These are phyloP conservation scores for Aradus depressus DNA, from an alignment of 2,888 invertebrate species.

Conservation along the genomic window DNA sequence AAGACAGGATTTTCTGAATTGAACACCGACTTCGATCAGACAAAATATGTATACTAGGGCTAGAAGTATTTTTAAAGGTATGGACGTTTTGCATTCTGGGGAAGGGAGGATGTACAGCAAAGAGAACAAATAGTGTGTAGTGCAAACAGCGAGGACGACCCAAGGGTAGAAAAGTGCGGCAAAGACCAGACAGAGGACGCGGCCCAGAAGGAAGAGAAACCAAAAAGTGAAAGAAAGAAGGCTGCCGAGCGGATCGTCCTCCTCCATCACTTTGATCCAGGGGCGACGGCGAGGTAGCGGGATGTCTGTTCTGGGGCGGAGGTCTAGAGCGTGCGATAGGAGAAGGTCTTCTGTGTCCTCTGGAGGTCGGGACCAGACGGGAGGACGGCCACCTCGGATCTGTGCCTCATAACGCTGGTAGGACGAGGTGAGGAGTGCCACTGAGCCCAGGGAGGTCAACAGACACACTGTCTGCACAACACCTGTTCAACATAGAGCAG, in stretches of 20 bases:
- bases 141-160: conserved; percentile 37
- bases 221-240: conserved; percentile 61
- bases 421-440: conserved; percentile 19
- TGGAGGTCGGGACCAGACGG: conserved; percentile 24
- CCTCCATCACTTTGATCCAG: conserved; percentile 51
- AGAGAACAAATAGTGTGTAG: conserved; percentile 58
- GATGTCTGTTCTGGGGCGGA: conserved; percentile 28
- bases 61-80: conserved; percentile 44
- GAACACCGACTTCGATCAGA: conserved; percentile 66
- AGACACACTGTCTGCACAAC: conserved; percentile 21
- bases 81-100: conserved; percentile 39
- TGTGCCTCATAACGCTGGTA: conserved; percentile 29
- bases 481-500: conserved; percentile 17
- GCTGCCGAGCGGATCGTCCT: conserved; percentile 60
- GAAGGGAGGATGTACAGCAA: conserved; percentile 52
- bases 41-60: conserved; percentile 64
- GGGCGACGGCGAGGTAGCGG: conserved; percentile 36
- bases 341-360: conserved; percentile 17
- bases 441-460: conserved; percentile 21
- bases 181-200: conserved; percentile 56
- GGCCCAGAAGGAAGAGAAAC: conserved; percentile 60
- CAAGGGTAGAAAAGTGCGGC: conserved; percentile 55
- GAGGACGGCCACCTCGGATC: conserved; percentile 23
- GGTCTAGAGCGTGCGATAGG: background rate
- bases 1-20: conserved; percentile 57